Conservation (phyloP, 1,140 invertebrate species). For the Drosophila sturtevanti region DNA sequence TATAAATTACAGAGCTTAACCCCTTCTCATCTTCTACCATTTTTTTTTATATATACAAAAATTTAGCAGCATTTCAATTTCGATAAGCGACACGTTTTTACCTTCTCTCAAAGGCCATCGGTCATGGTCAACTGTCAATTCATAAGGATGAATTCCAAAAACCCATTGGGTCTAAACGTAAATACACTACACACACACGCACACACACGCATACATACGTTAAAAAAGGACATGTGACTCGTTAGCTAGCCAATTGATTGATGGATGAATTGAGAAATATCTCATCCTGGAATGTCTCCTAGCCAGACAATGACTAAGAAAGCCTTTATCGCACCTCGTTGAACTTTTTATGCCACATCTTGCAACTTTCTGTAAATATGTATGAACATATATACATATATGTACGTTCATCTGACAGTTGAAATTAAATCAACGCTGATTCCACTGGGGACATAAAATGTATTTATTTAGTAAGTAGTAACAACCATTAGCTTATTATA, state of each 20-base stretch:
- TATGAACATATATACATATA: no score
- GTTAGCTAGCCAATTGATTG: slow-evolving; percentile 74
- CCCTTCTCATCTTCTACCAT: slow-evolving; percentile 4
- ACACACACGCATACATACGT: slow-evolving; percentile 23
- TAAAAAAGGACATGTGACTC: slow-evolving; percentile 48
- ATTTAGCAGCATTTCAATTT: slow-evolving; percentile 25
- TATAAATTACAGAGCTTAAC: slow-evolving; percentile 28
- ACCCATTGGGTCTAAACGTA: slow-evolving; percentile 46
- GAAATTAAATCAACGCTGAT: slow-evolving; percentile 65
- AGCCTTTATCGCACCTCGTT: slow-evolving; percentile 72
- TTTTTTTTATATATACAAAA: background rate
- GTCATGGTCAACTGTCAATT: slow-evolving; percentile 60
- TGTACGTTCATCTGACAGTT: slow-evolving; percentile 34
- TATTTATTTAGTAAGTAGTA: background rate
- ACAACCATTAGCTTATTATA: background rate
- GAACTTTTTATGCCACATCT: background rate
- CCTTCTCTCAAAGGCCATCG: slow-evolving; percentile 41
- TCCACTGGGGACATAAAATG: slow-evolving; percentile 64
- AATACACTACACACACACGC: no score
- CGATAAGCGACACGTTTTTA: slow-evolving; percentile 7
- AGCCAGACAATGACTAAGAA: slow-evolving; percentile 37
- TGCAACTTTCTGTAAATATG: no score
- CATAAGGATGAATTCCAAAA: slow-evolving; percentile 31
- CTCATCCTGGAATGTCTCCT: slow-evolving; percentile 29
- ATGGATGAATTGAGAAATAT: slow-evolving; percentile 64